phyloP scores from a whole-genome alignment of 2,888 invertebrate genomes.

The Ecliptopera silaceata region DNA sequence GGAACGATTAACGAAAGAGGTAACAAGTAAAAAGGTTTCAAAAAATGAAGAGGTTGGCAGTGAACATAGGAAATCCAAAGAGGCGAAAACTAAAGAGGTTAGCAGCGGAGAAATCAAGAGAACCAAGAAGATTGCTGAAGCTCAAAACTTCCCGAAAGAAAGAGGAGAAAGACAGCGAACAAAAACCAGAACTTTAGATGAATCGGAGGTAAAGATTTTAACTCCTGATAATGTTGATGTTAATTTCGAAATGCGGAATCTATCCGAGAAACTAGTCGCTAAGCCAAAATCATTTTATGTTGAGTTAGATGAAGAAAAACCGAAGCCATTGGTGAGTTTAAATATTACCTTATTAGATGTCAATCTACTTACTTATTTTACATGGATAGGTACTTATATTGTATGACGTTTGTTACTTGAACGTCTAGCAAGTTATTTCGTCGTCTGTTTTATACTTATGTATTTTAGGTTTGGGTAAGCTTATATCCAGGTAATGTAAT shows the following conservation, averaged over 20 bases:
- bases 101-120: constrained; percentile 14
- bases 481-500: too few relatives aligned
- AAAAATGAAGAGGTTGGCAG: constrained; percentile 24
- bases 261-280: constrained; percentile 56
- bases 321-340: constrained; percentile 43
- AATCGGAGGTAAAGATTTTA: constrained; percentile 69
- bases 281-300: constrained; percentile 73
- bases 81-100: constrained; percentile 31
- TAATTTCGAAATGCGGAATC: constrained; percentile 65
- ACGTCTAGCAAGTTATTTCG: too few relatives aligned
- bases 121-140: constrained; percentile 33
- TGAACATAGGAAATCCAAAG: constrained; percentile 25
- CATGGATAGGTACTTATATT: too few relatives aligned
- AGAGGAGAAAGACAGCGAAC: constrained; percentile 51
- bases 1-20: constrained; percentile 29
- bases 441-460: too few relatives aligned
- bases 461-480: not conserved
- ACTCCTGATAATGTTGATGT: constrained; percentile 61
- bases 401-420: too few relatives aligned
- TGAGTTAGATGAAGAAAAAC: constrained; percentile 54
- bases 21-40: constrained; percentile 19
- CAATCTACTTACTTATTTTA: too few relatives aligned
- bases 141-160: constrained; percentile 7
- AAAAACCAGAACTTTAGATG: constrained; percentile 72
- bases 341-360: too few relatives aligned